phyloP scores from a whole-genome alignment of 2,888 invertebrate genomes.

The Mesorhabditis belari region DNA sequence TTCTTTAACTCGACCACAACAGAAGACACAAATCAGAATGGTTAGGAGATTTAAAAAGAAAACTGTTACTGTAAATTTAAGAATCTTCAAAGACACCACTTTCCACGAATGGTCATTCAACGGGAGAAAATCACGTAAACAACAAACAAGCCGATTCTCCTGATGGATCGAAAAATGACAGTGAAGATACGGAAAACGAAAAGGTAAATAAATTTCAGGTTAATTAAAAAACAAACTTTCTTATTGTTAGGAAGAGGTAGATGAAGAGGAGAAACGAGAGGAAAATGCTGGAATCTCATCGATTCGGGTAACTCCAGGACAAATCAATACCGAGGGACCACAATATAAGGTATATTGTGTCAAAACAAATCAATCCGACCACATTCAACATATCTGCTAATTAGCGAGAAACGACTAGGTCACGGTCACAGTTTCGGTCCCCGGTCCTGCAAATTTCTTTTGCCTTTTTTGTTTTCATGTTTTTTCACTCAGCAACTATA shows the following conservation, averaged over 20 bases:
- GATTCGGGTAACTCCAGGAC: slow-evolving; percentile 12
- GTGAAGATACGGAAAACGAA: slow-evolving; percentile 1
- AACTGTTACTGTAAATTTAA: not conserved
- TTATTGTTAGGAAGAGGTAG: not conserved
- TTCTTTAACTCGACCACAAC: slow-evolving; percentile 44
- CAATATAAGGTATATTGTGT: slow-evolving; percentile 25
- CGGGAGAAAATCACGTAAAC: no score
- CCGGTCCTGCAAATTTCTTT: no score
- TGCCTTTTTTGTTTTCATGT: no score
- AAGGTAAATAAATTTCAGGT: not conserved
- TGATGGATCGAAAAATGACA: not conserved
- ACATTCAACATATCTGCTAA: no score
- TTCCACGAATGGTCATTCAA: no score
- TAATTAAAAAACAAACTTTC: not conserved
- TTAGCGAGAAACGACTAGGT: no score
- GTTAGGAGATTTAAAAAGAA: no score
- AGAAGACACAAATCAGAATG: not conserved
- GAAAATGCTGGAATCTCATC: slow-evolving; percentile 5
- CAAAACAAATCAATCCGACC: no score
- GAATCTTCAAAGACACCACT: not conserved
- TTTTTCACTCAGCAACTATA: no score
- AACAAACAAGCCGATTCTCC: slow-evolving; percentile 5
- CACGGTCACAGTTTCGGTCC: no score
- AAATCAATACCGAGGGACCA: slow-evolving; percentile 21
- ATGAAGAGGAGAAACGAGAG: not conserved